A percentile compares a stretch with the other conserved stretches of the same genome.
These are phyloP conservation scores for Callimico goeldii DNA, from an alignment of 2,797 vertebrate species.

Conservation along the genomic window DNA sequence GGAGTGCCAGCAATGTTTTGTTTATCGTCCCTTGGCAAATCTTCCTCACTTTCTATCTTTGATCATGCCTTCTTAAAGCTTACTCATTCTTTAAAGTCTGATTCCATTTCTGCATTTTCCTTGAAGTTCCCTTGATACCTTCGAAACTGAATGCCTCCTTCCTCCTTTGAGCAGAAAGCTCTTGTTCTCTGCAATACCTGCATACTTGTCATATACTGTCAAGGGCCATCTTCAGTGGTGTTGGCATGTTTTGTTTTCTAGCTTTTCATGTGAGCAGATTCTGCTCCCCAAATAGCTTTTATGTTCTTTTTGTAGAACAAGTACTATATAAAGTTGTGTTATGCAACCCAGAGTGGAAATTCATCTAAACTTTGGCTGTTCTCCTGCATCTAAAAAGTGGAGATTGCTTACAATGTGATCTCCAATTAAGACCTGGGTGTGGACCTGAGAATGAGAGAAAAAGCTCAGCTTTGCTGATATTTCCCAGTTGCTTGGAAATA, in stretches of 20 bases:
- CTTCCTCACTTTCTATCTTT: background rate
- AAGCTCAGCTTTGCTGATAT: background rate
- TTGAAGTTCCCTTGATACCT: constrained; percentile 8
- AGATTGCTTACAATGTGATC: background rate
- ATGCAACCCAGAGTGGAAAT: background rate
- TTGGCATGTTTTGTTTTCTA: background rate
- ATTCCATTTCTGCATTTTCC: constrained; percentile 1
- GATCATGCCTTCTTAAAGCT: background rate
- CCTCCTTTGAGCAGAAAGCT: constrained; percentile 6
- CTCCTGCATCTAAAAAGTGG: background rate
- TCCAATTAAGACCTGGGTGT: background rate
- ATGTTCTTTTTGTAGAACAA: constrained; percentile 32
- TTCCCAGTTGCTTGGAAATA: background rate
- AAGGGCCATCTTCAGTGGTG: background rate
- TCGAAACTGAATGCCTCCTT: background rate
- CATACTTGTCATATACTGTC: background rate
- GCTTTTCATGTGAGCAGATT: constrained; percentile 28
- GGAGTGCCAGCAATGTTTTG: background rate
- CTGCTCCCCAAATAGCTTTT: constrained; percentile 11
- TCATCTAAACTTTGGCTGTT: background rate
- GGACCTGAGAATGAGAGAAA: background rate
- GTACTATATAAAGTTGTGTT: background rate
- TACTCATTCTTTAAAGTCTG: background rate
- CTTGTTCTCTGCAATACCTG: background rate
- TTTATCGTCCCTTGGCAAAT: background rate